Evolutionary conservation across 2,888 invertebrate genomes (phyloP).

Genomic region (Epiperipatus broadwayi): DNA sequence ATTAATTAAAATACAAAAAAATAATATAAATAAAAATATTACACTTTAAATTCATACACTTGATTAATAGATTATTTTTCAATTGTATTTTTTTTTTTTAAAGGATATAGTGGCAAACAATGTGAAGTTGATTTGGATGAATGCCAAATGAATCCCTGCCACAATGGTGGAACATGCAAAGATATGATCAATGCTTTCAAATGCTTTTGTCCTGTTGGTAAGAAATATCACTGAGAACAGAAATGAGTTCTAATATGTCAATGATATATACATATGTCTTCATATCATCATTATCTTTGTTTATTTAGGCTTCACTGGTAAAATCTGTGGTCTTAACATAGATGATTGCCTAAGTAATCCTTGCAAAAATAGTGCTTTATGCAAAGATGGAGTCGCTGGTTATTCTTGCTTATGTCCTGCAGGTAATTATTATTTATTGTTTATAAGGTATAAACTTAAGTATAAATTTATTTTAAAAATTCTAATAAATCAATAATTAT

Average conservation of each 20-base stretch:
- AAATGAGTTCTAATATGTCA: too few relatives aligned
- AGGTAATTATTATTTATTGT: too few relatives aligned
- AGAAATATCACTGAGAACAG: too few relatives aligned
- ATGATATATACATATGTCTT: too few relatives aligned
- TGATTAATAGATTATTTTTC: too few relatives aligned
- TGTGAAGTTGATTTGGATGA: constrained; percentile 65
- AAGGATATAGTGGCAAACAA: constrained; percentile 21
- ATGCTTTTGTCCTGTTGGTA: constrained; percentile 30
- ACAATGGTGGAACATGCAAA: constrained; percentile 29
- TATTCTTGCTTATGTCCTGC: constrained; percentile 56
- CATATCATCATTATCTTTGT: too few relatives aligned
- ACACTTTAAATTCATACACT: too few relatives aligned
- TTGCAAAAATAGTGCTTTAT: constrained; percentile 60
- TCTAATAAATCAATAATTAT: too few relatives aligned
- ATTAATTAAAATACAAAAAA: too few relatives aligned
- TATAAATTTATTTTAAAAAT: neutral
- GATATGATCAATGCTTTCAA: constrained; percentile 23
- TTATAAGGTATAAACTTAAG: neutral
- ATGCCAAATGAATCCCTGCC: constrained; percentile 63
- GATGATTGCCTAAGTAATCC: constrained; percentile 70
- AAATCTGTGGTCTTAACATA: constrained; percentile 65
- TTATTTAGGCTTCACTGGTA: constrained; percentile 73
- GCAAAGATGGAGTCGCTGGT: constrained; percentile 66
- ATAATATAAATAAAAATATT: too few relatives aligned
- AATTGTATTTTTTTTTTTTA: constrained; percentile 25